Conservation (phyloP, 2,797 vertebrate genomes). For the Borostomias antarcticus region DNA sequence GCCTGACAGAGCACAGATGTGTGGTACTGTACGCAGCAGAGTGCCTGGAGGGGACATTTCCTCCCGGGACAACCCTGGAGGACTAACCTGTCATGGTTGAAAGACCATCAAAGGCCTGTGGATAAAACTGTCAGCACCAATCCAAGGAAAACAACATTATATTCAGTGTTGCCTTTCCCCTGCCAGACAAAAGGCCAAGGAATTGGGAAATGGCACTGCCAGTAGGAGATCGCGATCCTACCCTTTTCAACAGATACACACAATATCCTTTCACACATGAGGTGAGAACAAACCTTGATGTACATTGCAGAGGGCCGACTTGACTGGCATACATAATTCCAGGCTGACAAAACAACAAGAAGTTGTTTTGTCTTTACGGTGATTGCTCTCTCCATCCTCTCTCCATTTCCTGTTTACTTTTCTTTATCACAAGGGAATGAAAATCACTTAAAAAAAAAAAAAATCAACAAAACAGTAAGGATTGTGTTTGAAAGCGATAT, state of each 20-base stretch:
- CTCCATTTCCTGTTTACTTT: constrained; percentile 34
- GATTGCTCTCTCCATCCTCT: constrained; percentile 2
- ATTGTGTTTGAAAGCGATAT: constrained; percentile 25
- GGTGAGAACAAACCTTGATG: too few relatives aligned
- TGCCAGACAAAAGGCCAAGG: not conserved
- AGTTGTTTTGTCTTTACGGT: not conserved
- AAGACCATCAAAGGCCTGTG: constrained; percentile 26
- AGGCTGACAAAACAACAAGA: constrained; percentile 2
- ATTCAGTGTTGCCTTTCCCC: not conserved
- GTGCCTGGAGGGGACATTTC: constrained; percentile 35
- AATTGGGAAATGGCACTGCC: constrained; percentile 10
- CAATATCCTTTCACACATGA: not conserved
- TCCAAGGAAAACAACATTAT: constrained; percentile 25
- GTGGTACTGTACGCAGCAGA: constrained; percentile 33
- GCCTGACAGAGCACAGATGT: constrained; percentile 18
- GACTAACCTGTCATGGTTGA: constrained; percentile 30
- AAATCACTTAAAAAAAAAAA: not conserved
- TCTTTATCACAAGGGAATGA: constrained; percentile 12
- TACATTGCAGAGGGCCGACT: not conserved
- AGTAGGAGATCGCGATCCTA: too few relatives aligned
- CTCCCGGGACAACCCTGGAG: constrained; percentile 29
- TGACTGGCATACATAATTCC: constrained; percentile 3
- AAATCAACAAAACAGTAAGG: constrained; percentile 9
- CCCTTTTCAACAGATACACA: not conserved
- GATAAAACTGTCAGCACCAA: constrained; percentile 47